Percentiles rank a stretch among this genome's conserved stretches.
Conservation (phyloP, 2,888 invertebrate species). For the Tipula confusa region DNA sequence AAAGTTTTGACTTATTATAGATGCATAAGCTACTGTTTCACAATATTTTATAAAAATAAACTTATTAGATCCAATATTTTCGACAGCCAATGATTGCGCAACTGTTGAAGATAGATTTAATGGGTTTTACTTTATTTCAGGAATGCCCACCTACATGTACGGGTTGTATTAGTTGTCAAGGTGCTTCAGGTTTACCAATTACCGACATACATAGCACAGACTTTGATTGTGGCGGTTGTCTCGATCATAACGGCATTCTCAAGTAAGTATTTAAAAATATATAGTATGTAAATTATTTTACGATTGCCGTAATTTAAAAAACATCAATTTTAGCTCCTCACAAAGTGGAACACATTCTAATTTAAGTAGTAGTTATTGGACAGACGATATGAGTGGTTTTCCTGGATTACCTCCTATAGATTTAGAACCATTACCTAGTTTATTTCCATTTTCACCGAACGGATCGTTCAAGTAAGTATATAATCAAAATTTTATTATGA, state of each 20-base stretch:
- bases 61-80: too few species aligned
- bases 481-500: too few species aligned
- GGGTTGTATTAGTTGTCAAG: conserved; percentile 50
- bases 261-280: conserved; percentile 34
- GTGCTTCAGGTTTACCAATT: conserved; percentile 48
- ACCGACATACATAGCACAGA: conserved; percentile 48
- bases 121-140: conserved; percentile 36
- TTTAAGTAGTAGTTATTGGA: conserved; percentile 54
- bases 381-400: conserved; percentile 78
- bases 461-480: conserved; percentile 62
- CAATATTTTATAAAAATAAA: too few species aligned
- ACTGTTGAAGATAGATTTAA: too few species aligned
- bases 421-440: conserved; percentile 78
- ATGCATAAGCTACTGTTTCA: too few species aligned
- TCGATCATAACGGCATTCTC: conserved; percentile 42
- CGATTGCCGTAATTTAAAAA: not conserved
- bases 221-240: conserved; percentile 51
- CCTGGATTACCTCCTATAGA: conserved; percentile 73
- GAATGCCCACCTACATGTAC: conserved; percentile 51
- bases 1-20: too few species aligned
- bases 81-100: too few species aligned
- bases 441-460: conserved; percentile 83
- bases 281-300: not conserved
- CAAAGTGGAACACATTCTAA: conserved; percentile 39
- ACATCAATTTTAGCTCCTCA: conserved; percentile 37